Evolutionary conservation across 2,797 vertebrate genomes (phyloP).

Genomic region (Acestrorhynchus altus): DNA sequence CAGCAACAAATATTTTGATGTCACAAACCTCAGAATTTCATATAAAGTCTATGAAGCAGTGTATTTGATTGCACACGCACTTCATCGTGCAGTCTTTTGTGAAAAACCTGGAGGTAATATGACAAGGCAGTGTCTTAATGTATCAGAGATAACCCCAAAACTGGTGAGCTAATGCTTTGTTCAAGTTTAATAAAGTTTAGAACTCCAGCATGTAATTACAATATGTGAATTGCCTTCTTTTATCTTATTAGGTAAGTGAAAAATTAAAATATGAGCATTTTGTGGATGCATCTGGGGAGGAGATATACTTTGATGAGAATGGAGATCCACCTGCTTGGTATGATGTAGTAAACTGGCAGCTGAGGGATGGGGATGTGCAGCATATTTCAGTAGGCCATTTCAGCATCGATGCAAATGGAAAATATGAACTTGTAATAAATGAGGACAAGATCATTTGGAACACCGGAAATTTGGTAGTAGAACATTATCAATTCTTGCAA

Average conservation of each 20-base stretch:
- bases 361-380: conserved; percentile 72
- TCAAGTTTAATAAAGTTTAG: too few relatives aligned
- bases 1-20: conserved; percentile 73
- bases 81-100: conserved; percentile 75
- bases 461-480: conserved; percentile 67
- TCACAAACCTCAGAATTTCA: conserved; percentile 74
- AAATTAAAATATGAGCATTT: conserved; percentile 71
- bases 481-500: too few relatives aligned
- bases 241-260: conserved; percentile 65
- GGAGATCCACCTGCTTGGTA: conserved; percentile 75
- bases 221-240: neutral
- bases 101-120: conserved; percentile 45
- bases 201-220: neutral
- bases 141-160: conserved; percentile 66
- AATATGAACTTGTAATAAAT: conserved; percentile 68
- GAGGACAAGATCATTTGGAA: conserved; percentile 74
- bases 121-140: conserved; percentile 61
- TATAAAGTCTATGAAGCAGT: conserved; percentile 82
- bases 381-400: conserved; percentile 77
- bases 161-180: conserved; percentile 65
- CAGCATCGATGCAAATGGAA: conserved; percentile 52
- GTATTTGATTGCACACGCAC: conserved; percentile 77
- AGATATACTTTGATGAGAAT: conserved; percentile 76
- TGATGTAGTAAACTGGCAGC: conserved; percentile 81
- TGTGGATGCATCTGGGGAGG: conserved; percentile 69